Evolutionary conservation across 2,113 vertebrate genomes (phyloP), one percentile per base, ranked within the genome.

Genomic region (Ptychochromis oligacanthus): DNA sequence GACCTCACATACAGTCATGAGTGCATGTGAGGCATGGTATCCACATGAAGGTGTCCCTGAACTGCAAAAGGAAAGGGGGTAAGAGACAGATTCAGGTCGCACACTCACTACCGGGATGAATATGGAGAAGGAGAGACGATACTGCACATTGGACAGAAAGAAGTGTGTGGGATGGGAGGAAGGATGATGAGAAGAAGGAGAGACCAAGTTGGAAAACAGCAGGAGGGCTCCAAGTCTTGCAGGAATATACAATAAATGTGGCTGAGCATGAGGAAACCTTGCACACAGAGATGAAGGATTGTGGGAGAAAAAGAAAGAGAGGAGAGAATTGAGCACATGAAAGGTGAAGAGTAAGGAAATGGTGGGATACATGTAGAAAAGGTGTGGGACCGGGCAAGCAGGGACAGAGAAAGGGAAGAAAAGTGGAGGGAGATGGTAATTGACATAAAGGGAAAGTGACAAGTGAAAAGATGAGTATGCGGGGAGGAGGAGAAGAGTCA

Each of bases 1-100:
- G 79, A 77, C 75, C 76, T 78, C 64, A 70, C 17, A 76, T 76
- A 52, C 75, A 82, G 58, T 84, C 83, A 85, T 34, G 62, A 86
- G 75, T 64, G 43, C 65, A 77, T 11, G 11, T 13, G 7, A 79
- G 75, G 54, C 22, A 90, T 93, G 81, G 88, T 65, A 87, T 64
- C 60, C 57, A 77, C 22, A 5, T 77, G 8, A 81, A 92, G 85
- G 80, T 91, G 86, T 80, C 91, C 70, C 76, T 88, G 86, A 88
- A 88, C 88, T 57, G 74, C 64, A 56, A 85, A 87, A 22, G 82
- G 85, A 88, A n/a, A 88, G 46, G 79, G 80, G 81, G 77, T 87
- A 90, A 83, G 82, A 93, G 94, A 95, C 94, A 91, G 86, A 94
- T 94, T 92, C 87, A 92, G 94, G 93, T 93, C 92, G 90, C 52